Evolutionary conservation across 2,113 vertebrate species (phyloP), one percentile per base, ranked within the genome.

Genomic region (Misgurnus anguillicaudatus): DNA sequence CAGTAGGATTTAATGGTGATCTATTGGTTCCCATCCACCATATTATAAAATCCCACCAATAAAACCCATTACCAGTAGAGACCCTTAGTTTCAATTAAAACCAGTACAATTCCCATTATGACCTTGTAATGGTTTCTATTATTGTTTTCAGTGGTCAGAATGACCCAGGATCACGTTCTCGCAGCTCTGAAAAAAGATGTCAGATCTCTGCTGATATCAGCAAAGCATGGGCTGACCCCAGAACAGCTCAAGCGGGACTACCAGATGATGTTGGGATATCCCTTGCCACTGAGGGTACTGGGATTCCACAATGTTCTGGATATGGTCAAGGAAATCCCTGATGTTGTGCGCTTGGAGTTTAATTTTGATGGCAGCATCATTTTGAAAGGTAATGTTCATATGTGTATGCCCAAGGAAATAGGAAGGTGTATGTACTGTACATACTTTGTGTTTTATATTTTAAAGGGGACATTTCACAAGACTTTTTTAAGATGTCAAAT

Each of bases 281-380:
- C 90, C 0, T 86, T 99, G 11, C 98, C 97, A 0, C 88, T 96
- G 0, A 87, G 1, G 7, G 2, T 48, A 0, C 87, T 99, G 66
- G 96, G 96, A 38, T 97, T 95, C 80, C 87, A 53, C 0, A 92
- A 90, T 69, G 77, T 94, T 2, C 87, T 96, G 92, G 95, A 98
- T 77, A 90, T 98, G 91, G 89, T 94, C 55, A 76, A 86, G 45
- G 91, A 93, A 57, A 97, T 99, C 93, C 94, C 96, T 0, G 95
- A 96, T 7, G 94, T 94, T 38, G 94, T 97, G 48, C 84, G 58
- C 0, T 1, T 98, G 62, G 82, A 81, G 21, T 80, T 85, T 31
- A 64, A 10, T 1, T 5, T 42, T 5, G 91, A 94, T 62, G 94
- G 93, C 16, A 80, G 48, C 3, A 0, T 88, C 0, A 47, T 90